Base-by-base conservation (phyloP, 2,888 invertebrate species). In the Caenorhabditis doughertyi region DNA sequence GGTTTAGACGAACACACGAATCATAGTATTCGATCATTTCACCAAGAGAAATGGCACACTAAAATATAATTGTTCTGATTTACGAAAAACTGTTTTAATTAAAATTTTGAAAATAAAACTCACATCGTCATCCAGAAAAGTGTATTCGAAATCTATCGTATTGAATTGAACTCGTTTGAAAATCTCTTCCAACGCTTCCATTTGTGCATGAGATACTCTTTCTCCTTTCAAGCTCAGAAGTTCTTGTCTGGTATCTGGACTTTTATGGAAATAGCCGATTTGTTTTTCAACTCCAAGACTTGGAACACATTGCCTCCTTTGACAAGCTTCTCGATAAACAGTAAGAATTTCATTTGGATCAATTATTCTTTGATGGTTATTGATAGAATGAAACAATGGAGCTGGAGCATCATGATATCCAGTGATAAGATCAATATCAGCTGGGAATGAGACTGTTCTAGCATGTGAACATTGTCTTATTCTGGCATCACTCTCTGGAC, bases 21-120 rank as follows among this genome's bases (percentile, higher is more conserved):
- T 96, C 96, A 92, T 97, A 97, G 92, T 95, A 97, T 92, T 97
- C 96, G 84, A 96, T 94, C 95, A 96, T 96, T 92, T 97, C 96
- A 92, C 96, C 96, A 70, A 97, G 92, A 53, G 96, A 95, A 88
- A 95, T 95, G 51, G 95, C 94, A 79, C 94, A 93, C 93, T 94
- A 92, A 65, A 84, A 71, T 13, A 39, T 8, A 13, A 25, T 18
- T 51, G 18, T 18, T 13, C 13, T n/a, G n/a, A n/a, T n/a, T n/a
- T n/a, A n/a, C n/a, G n/a, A n/a, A n/a, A n/a, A n/a, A n/a, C n/a
- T n/a, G n/a, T 9, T 42, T 35, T 13, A 16, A 13, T 25, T 27
- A 23, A 27, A 3, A 3, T 29, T 21, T 32, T 35, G 1, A 11
- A 56, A 35, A 42, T 27, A 44, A 32, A 32, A 81, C 89, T 85